Base-by-base conservation (phyloP, 2,888 invertebrate genomes). In the Beris morrisii region DNA sequence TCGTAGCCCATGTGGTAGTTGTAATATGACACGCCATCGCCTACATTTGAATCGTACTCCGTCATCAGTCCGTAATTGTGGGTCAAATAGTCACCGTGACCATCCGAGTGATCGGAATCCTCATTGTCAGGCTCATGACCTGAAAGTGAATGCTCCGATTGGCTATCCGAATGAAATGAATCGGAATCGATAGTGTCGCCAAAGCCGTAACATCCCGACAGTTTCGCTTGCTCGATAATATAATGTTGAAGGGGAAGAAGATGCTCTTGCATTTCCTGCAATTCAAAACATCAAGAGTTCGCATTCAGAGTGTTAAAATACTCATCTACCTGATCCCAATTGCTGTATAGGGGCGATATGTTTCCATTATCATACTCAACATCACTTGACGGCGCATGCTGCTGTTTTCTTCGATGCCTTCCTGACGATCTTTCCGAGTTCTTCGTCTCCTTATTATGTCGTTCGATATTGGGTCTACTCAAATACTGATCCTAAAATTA, bases 191-290 rank as follows among this genome's bases (percentile, higher is more conserved):
- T 84, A 58, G 86, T 85, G 75, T 86, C 86, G 44, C 86, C 87
- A 74, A 88, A 87, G 45, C 88, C 87, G 71, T 88, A 87, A 75
- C 89, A 88, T 73, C 88, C 90, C 84, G 79, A 70, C 4, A 74
- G 69, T 71, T 91, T 90, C 0, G 91, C 91, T 81, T 94, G 94
- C 75, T 93, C 93, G 74, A 94, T 85, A 72, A 94, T 90, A 76
- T 93, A 94, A 80, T 93, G 92, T 79, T 93, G 93, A 70, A 94
- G 81, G 9, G 93, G 93, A 74, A 93, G 79, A 70, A 93, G 81
- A 77, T 93, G 92, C 72, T 86, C 85, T 72, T 89, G 88, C 85
- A 86, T 84, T 69, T 86, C 83, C 71, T 77, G 11, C 13, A 15
- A 66, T 15, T 15, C 9, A 15, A 43, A 44, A 64, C 15, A 63